Base-by-base conservation (phyloP, 2,888 invertebrate species). In the Drosophila ustulata region DNA sequence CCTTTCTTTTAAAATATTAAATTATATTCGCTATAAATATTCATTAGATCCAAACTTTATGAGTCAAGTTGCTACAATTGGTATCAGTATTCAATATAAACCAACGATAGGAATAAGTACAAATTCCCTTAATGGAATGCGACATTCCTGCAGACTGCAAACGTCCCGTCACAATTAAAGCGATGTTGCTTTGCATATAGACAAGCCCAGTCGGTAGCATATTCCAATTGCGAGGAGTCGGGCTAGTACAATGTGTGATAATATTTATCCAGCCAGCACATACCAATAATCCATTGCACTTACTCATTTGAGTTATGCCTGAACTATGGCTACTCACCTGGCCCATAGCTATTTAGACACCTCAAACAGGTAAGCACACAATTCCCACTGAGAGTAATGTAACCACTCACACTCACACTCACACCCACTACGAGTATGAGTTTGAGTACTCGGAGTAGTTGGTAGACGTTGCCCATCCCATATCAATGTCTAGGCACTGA, bases 401-500 rank as follows among this genome's bases (percentile, higher is more conserved):
- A 56, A 71, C 59, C 66, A 11, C 43, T 52, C 28, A 43, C 62
- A 45, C 32, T 32, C 63, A 43, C 59, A 50, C 37, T 18, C 13
- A 28, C 34, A 51, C 30, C 3, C 23, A 52, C 23, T 41, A 34
- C 23, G 53, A 69, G 26, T 47, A 23, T n/a, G 18, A 37, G 26
- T 23, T 4, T 9, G 34, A 34, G 34, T 11, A 34, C 34, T 34
- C 34, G 11, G 11, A 37, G 37, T n/a, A n/a, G 37, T n/a, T n/a
- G n/a, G n/a, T n/a, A 69, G 26, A 69, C 28, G n/a, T 46, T 46
- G 71, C 56, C 73, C 71, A 73, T 59, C 43, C 76, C 71, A 41
- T 18, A 41, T 41, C 39, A 64, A 50, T 64, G 78, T 58, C 75
- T 78, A 67, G 74, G 74, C 74, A 67, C 52, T 72, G 71, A 71